These are phyloP conservation scores for Strix occidentalis DNA, from an alignment of 2,797 vertebrate species.

Conservation along the genomic window DNA sequence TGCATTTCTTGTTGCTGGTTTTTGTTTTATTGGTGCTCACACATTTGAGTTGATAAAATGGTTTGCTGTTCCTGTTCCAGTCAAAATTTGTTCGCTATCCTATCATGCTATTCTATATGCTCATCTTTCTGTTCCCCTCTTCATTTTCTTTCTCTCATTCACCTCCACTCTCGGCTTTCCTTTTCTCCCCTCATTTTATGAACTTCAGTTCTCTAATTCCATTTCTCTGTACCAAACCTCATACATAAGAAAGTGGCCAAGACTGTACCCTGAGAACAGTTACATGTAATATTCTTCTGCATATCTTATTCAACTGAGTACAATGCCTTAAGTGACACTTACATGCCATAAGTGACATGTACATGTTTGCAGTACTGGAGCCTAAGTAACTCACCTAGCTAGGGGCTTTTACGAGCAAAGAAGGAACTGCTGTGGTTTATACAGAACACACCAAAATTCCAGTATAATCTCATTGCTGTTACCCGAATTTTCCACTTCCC, in stretches of 20 bases:
- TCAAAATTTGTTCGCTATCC: background rate
- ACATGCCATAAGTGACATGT: too few relatives aligned
- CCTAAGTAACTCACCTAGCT: background rate
- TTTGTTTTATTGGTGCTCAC: background rate
- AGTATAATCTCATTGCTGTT: conserved; percentile 2
- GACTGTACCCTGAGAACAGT: background rate
- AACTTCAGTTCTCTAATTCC: background rate
- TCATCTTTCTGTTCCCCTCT: background rate
- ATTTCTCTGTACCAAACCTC: background rate
- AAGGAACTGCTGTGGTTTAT: background rate
- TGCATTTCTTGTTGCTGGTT: background rate
- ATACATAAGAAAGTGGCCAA: background rate
- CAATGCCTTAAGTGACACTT: background rate
- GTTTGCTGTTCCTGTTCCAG: background rate
- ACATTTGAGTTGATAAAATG: background rate
- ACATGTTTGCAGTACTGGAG: background rate
- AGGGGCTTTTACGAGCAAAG: background rate
- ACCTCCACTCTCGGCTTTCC: background rate
- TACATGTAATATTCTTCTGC: background rate
- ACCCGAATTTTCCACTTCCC: conserved; percentile 24
- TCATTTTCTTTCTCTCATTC: background rate
- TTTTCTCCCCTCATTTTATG: background rate
- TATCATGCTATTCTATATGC: background rate
- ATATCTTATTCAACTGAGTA: background rate
- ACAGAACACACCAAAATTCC: background rate